Evolutionary conservation across 2,797 vertebrate species (phyloP).

Genomic region (Gephyroberyx darwinii): DNA sequence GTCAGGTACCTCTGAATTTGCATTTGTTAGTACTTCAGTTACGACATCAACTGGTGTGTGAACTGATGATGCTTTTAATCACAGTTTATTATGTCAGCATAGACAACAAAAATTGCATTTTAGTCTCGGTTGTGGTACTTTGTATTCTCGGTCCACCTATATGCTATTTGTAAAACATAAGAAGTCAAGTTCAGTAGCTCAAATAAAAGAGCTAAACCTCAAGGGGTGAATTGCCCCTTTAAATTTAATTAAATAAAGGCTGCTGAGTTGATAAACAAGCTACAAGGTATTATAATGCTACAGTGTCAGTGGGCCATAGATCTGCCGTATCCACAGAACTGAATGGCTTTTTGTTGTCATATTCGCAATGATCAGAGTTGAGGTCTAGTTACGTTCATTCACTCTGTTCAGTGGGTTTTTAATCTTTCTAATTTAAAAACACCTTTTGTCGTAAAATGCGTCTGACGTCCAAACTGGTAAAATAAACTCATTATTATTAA

Average conservation of each 20-base stretch:
- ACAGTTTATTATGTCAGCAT: conserved; percentile 61
- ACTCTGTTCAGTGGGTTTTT: conserved; percentile 7
- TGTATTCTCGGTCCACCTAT: conserved; percentile 34
- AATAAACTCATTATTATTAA: background rate
- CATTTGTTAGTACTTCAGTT: conserved; percentile 53
- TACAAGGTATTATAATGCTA: conserved; percentile 71
- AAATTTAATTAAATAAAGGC: conserved; percentile 37
- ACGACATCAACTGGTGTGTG: conserved; percentile 64
- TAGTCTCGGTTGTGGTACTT: conserved; percentile 8
- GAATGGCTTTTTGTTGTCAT: conserved; percentile 31
- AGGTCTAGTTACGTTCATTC: conserved; percentile 18
- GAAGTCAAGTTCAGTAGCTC: conserved; percentile 52
- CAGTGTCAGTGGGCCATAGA: conserved; percentile 46
- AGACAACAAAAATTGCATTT: conserved; percentile 48
- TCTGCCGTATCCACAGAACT: conserved; percentile 30
- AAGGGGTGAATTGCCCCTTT: conserved; percentile 40
- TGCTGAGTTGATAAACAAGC: conserved; percentile 50
- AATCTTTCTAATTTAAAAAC: conserved; percentile 8
- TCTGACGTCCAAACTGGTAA: conserved; percentile 18
- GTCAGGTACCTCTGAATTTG: conserved; percentile 53
- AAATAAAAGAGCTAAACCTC: conserved; percentile 58
- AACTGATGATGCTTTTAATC: conserved; percentile 42
- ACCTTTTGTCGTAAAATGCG: background rate
- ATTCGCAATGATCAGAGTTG: conserved; percentile 32
- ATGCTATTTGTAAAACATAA: conserved; percentile 50